Evolutionary conservation across 2,888 invertebrate species (phyloP).

Genomic region (Calameuta filiformis): DNA sequence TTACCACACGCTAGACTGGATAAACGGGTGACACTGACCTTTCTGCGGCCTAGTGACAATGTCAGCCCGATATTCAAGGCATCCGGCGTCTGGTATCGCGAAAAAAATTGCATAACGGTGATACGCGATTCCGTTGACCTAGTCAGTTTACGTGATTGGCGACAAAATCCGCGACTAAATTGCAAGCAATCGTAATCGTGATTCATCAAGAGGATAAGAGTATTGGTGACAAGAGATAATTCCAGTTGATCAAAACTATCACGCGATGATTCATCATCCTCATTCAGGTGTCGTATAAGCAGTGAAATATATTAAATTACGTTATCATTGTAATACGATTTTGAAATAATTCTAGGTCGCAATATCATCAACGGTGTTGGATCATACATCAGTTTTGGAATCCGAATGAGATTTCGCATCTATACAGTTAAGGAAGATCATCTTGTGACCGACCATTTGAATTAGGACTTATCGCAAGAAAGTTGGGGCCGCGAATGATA

Average conservation of each 20-base stretch:
- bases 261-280: not conserved
- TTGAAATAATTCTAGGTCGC: not conserved
- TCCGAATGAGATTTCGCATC: not conserved
- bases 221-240: not conserved
- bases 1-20: not conserved
- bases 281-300: not conserved
- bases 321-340: not conserved
- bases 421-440: not conserved
- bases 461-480: not conserved
- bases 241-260: not conserved
- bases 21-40: not conserved
- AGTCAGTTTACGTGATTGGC: not conserved
- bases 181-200: not conserved
- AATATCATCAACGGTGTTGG: not conserved
- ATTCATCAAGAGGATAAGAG: not conserved
- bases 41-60: conserved; percentile 1
- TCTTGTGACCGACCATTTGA: not conserved
- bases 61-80: not conserved
- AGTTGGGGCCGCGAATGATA: not conserved
- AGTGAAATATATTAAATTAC: not conserved
- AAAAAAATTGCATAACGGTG: not conserved
- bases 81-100: not conserved
- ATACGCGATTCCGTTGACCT: not conserved
- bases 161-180: not conserved
- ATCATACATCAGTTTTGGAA: not conserved